phyloP scores from a whole-genome alignment of 2,113 vertebrate genomes.

The Loxodonta africana region DNA sequence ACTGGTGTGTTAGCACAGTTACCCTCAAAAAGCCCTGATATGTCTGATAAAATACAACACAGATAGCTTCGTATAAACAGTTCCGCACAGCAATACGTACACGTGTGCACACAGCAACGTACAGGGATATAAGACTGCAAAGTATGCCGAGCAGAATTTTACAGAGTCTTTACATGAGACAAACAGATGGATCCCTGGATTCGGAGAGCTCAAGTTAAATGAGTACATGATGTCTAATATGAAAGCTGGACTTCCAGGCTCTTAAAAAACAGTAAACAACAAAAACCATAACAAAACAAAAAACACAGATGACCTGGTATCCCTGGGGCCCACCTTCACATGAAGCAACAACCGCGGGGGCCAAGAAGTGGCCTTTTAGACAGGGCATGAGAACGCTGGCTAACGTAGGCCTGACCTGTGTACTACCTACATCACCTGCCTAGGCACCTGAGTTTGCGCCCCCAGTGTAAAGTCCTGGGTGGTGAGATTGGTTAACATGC shows the following conservation, averaged over 20 bases:
- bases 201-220: background rate
- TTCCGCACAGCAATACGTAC: background rate
- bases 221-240: rapidly evolving
- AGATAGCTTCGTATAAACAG: rapidly evolving
- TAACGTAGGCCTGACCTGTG: background rate
- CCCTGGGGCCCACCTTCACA: background rate
- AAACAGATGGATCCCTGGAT: background rate
- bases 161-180: background rate
- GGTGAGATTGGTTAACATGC: background rate
- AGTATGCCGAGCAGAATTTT: rapidly evolving
- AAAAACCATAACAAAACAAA: background rate
- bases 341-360: background rate
- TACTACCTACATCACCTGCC: background rate
- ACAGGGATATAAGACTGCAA: background rate
- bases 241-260: background rate
- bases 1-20: background rate
- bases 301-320: background rate
- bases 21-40: background rate
- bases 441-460: background rate
- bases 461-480: background rate
- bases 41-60: background rate
- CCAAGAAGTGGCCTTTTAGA: background rate
- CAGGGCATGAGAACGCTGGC: background rate
- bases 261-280: background rate
- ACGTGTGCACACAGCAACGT: rapidly evolving